Conservation (phyloP, 2,797 vertebrate genomes). For the Gallinago stenura region DNA sequence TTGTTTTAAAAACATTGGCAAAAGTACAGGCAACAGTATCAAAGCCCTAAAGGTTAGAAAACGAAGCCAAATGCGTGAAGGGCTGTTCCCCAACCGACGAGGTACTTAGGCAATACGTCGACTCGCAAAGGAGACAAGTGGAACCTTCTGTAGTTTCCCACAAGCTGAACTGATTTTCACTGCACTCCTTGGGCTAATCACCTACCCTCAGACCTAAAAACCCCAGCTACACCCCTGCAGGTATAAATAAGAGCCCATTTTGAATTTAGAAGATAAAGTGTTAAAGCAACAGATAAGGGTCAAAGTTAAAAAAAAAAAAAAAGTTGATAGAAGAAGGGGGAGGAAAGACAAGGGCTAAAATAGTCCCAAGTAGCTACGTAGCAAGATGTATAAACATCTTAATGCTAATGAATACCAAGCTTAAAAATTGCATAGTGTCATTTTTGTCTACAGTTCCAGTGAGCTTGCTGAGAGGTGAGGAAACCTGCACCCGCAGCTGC, state of each 20-base stretch:
- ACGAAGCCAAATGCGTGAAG: neutral
- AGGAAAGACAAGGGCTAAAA: neutral
- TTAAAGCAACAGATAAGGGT: neutral
- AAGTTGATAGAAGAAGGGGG: neutral
- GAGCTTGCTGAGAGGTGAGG: neutral
- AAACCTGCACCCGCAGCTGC: neutral
- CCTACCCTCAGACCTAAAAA: neutral
- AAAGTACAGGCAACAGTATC: neutral
- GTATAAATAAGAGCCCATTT: neutral
- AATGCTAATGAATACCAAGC: neutral
- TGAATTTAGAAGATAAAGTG: neutral
- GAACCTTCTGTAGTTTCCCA: neutral
- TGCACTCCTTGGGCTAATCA: neutral
- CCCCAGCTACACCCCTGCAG: neutral
- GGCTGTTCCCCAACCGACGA: neutral
- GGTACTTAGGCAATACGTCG: neutral
- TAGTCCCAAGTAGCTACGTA: neutral
- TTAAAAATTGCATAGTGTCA: neutral
- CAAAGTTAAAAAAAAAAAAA: neutral
- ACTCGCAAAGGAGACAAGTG: neutral
- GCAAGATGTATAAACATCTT: neutral
- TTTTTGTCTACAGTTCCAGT: neutral
- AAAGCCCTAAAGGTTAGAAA: constrained; percentile 38
- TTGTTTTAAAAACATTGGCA: constrained; percentile 8
- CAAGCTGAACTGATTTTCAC: neutral